phyloP scores from a whole-genome alignment of 1,140 invertebrate species.

The Trichonephila inaurata region DNA sequence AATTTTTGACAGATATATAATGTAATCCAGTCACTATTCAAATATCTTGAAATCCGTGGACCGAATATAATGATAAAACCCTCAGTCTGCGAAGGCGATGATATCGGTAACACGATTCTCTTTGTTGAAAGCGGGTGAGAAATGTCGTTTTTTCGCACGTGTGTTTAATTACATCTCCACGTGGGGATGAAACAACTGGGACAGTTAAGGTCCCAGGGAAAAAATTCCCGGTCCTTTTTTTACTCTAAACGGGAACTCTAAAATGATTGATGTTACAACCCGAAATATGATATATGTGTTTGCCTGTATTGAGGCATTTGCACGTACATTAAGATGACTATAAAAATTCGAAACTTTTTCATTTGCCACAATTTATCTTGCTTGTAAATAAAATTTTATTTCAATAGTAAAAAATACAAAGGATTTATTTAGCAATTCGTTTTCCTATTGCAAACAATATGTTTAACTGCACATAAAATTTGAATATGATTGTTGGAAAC shows the following conservation, averaged over 20 bases:
- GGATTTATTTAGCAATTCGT: too few relatives aligned
- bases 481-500: too few relatives aligned
- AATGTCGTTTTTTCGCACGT: constrained; percentile 6
- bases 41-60: too few relatives aligned
- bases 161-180: constrained; percentile 21
- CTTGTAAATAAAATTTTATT: too few relatives aligned
- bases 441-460: too few relatives aligned
- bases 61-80: too few relatives aligned
- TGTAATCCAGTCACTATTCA: too few relatives aligned
- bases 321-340: neutral
- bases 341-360: neutral
- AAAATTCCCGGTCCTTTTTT: neutral
- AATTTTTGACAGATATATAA: too few relatives aligned
- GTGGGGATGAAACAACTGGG: neutral
- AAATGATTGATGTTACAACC: neutral
- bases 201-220: neutral
- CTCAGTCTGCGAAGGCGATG: too few relatives aligned
- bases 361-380: neutral
- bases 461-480: too few relatives aligned
- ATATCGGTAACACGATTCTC: neutral
- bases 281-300: neutral
- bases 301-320: neutral
- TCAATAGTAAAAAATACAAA: too few relatives aligned
- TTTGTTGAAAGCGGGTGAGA: neutral
- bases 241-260: neutral